Evolutionary conservation across 2,113 vertebrate species (phyloP), one percentile per base, ranked within the genome.

Genomic region (Pangasianodon hypophthalmus): DNA sequence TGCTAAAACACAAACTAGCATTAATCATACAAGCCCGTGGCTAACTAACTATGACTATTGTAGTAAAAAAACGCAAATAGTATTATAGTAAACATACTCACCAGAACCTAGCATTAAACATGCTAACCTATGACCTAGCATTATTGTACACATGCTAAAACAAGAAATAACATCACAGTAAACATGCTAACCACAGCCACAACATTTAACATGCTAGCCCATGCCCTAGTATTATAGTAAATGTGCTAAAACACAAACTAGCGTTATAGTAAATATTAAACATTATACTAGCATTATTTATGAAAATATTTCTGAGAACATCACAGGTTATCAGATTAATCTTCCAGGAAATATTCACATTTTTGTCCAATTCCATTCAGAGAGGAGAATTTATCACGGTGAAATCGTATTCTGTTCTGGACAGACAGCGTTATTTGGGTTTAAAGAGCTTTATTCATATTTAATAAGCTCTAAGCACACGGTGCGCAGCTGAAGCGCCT

Each of bases 381-480:
- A 13, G 32, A 41, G 77, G 32, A 84, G 3, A 37, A 24, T 58
- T 37, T 37, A 84, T 24, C 18, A 13, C 32, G 4, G 18, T 56
- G 81, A 84, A 84, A 21, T 41, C 19, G n/a, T 58, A 24, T 60
- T 84, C 79, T 82, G 79, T 32, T n/a, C 79, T 3, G 48, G 79
- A 82, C 32, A 58, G 81, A 84, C 81, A 84, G 81, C 54, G 6
- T 84, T 84, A 84, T 58, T 84, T 24, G 32, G 81, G 54, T 84
- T 84, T 84, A 58, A 58, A 41, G 81, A 24, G 81, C 19, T 84
- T 84, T 84, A 84, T 84, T 41, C 54, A 84, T 84, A 84, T 84
- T 84, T 84, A 84, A 84, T 84, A 84, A 84, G 81, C 54, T 84
- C 81, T 84, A 58, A 84, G 81, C 52, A 58, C 52, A 60, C 32